Percentiles rank a stretch among this genome's conserved stretches.
Evolutionary conservation across 2,888 invertebrate genomes (phyloP).

Genomic region (Melipona bicolor): DNA sequence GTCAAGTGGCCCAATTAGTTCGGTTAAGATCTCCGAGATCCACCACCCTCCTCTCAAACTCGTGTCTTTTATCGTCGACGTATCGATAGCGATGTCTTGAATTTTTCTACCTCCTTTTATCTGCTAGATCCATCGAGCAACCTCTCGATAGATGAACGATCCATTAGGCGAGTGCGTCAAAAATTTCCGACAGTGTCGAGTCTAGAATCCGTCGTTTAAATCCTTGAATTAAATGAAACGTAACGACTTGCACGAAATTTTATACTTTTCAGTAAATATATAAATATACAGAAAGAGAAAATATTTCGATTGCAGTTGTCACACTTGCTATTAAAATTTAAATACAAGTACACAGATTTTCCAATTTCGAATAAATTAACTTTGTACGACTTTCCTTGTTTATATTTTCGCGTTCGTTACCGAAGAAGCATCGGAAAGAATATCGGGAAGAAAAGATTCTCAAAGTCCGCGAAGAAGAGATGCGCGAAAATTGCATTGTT

Average conservation of each 20-base stretch:
- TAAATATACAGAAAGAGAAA: background rate
- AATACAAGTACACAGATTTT: too few species aligned
- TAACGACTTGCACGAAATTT: background rate
- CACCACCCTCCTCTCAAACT: constrained; percentile 1
- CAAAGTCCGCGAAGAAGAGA: too few species aligned
- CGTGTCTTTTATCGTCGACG: constrained; percentile 14
- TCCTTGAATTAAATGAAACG: too few species aligned
- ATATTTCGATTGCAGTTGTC: background rate
- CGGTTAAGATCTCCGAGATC: background rate
- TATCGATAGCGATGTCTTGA: background rate
- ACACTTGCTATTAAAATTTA: too few species aligned
- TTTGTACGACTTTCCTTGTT: background rate
- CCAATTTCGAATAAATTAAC: too few species aligned
- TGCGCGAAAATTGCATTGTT: background rate
- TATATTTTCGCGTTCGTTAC: background rate
- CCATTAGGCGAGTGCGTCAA: background rate
- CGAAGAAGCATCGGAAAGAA: background rate
- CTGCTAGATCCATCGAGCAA: background rate
- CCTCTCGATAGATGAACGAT: constrained; percentile 6
- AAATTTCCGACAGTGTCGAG: background rate
- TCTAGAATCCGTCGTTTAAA: background rate
- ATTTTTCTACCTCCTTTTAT: background rate
- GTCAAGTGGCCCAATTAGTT: constrained; percentile 26
- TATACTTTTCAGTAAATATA: too few species aligned
- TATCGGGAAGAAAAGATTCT: background rate